These are phyloP conservation scores for Monochamus saltuarius DNA, from an alignment of 1,140 invertebrate species.

Conservation along the genomic window DNA sequence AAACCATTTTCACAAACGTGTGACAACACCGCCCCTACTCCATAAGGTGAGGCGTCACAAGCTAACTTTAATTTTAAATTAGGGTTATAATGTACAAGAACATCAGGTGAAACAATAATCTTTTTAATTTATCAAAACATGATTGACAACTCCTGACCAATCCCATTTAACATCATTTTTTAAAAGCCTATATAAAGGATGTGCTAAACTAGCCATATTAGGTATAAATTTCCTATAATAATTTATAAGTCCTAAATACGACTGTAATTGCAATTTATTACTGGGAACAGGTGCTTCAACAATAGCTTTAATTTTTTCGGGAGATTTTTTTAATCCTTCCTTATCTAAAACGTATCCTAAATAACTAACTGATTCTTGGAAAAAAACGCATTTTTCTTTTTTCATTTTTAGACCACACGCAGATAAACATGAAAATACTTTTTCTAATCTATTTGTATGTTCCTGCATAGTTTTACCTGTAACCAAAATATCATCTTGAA, in stretches of 20 bases:
- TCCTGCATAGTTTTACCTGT: conserved; percentile 32
- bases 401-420: conserved; percentile 5
- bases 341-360: conserved; percentile 36
- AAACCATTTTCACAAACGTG: conserved; percentile 39
- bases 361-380: conserved; percentile 28
- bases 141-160: conserved; percentile 33
- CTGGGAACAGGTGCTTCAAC: conserved; percentile 8
- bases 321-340: conserved; percentile 36
- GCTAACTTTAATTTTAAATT: conserved; percentile 11
- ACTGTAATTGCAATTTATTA: conserved; percentile 18
- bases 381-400: conserved; percentile 29
- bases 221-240: conserved; percentile 44
- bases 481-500: conserved; percentile 43
- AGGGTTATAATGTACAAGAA: conserved; percentile 37
- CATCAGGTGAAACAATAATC: conserved; percentile 35
- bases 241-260: conserved; percentile 48
- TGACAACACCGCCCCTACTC: conserved; percentile 37
- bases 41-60: conserved; percentile 36
- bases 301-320: conserved; percentile 35
- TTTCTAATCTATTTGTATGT: conserved; percentile 28
- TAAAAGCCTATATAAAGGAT: conserved; percentile 42
- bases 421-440: not conserved
- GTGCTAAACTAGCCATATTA: conserved; percentile 19
- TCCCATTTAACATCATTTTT: conserved; percentile 49
- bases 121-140: conserved; percentile 39